Evolutionary conservation across 2,888 invertebrate genomes (phyloP).

Genomic region (Spodoptera littoralis): DNA sequence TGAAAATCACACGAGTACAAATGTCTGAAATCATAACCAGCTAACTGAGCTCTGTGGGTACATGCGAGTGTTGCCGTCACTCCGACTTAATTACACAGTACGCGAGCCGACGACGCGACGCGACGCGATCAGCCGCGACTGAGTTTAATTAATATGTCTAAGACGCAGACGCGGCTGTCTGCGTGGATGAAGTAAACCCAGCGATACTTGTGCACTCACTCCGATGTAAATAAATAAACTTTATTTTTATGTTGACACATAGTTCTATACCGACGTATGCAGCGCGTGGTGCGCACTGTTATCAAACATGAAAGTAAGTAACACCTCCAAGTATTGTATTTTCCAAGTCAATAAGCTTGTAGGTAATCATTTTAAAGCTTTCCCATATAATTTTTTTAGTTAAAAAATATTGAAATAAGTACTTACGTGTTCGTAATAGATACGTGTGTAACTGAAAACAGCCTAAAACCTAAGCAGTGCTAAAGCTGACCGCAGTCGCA

Average conservation of each 20-base stretch:
- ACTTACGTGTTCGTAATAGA: neutral
- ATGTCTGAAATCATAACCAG: conserved; percentile 11
- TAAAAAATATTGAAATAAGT: neutral
- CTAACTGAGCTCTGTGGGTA: neutral
- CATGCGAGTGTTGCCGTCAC: conserved; percentile 2
- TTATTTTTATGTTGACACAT: too few relatives aligned
- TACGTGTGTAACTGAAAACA: neutral
- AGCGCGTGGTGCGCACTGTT: too few relatives aligned
- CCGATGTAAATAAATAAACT: too few relatives aligned
- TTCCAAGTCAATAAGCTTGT: too few relatives aligned
- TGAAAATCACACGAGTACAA: conserved; percentile 3
- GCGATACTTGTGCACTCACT: conserved; percentile 5
- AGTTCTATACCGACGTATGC: too few relatives aligned
- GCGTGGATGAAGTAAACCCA: neutral
- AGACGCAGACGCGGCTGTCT: conserved; percentile 17
- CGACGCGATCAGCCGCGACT: conserved; percentile 11
- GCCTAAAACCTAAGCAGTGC: conserved; percentile 18
- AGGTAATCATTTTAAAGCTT: too few relatives aligned
- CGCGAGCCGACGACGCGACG: conserved; percentile 5
- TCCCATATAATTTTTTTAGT: too few relatives aligned
- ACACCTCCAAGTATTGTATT: too few relatives aligned
- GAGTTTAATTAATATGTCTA: conserved; percentile 38
- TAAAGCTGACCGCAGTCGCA: conserved; percentile 30
- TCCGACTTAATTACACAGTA: conserved; percentile 30
- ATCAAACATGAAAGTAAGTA: too few relatives aligned